Evolutionary conservation across 2,888 invertebrate species (phyloP).

Genomic region (Cephus nigrinus): DNA sequence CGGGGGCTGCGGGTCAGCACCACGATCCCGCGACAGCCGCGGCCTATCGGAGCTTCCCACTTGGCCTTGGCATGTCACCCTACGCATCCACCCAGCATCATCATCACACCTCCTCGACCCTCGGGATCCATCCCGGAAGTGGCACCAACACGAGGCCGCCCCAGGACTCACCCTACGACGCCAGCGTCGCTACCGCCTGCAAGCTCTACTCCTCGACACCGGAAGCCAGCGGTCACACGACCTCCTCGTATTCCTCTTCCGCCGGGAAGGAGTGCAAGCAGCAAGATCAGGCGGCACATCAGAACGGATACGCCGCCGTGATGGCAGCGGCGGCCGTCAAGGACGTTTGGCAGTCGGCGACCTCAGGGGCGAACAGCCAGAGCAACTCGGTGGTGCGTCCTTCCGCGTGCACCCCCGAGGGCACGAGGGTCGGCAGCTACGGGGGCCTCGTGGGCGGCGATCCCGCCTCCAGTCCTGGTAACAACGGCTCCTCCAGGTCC

Average conservation of each 20-base stretch:
- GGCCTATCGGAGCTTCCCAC: conserved; percentile 85
- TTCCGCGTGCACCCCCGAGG: conserved; percentile 89
- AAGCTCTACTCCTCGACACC: conserved; percentile 81
- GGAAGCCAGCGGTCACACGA: conserved; percentile 72
- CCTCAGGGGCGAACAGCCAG: conserved; percentile 75
- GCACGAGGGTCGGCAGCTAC: conserved; percentile 81
- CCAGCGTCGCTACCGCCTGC: conserved; percentile 88
- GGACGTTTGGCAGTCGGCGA: conserved; percentile 78
- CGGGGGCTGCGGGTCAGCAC: conserved; percentile 73
- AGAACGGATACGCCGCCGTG: conserved; percentile 76
- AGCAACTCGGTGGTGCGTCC: conserved; percentile 76
- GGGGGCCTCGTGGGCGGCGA: conserved; percentile 81
- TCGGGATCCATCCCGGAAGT: conserved; percentile 71
- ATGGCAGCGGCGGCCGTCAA: conserved; percentile 75
- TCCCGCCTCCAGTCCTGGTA: conserved; percentile 80
- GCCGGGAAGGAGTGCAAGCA: conserved; percentile 83
- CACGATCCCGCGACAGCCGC: conserved; percentile 81
- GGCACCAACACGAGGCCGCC: conserved; percentile 83
- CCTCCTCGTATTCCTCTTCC: conserved; percentile 69
- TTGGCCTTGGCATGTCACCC: conserved; percentile 87
- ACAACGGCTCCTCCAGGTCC: conserved; percentile 71
- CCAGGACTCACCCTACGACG: conserved; percentile 92
- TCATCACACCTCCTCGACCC: conserved; percentile 72
- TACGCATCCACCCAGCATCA: conserved; percentile 78
- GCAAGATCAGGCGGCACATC: conserved; percentile 67